Conservation (phyloP, 2,888 invertebrate genomes). For the Drosophila picticornis region DNA sequence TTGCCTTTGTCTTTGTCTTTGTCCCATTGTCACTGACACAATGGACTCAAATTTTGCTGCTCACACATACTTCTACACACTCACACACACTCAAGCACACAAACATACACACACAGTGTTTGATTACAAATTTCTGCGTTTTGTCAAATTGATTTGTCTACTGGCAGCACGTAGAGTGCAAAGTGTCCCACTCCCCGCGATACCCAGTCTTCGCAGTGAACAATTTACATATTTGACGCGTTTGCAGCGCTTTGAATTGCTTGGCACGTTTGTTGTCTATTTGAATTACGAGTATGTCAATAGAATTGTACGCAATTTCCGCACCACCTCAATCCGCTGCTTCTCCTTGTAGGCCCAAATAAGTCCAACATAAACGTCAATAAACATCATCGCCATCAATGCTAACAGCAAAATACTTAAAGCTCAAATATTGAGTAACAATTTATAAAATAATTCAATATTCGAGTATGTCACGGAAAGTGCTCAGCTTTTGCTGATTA, state of each 20-base stretch:
- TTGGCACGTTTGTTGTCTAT: slow-evolving; percentile 73
- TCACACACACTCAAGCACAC: neutral
- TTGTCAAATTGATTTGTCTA: slow-evolving; percentile 72
- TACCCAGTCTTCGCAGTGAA: slow-evolving; percentile 4
- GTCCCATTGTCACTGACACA: slow-evolving; percentile 68
- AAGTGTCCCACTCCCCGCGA: neutral
- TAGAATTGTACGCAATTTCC: slow-evolving; percentile 52
- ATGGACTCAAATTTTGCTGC: slow-evolving; percentile 60
- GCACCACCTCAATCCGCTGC: neutral
- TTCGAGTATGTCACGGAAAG: neutral
- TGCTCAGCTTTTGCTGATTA: neutral
- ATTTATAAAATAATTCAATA: slow-evolving; percentile 8
- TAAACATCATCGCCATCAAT: slow-evolving; percentile 51
- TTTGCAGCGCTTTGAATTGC: slow-evolving; percentile 66
- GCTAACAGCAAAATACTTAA: slow-evolving; percentile 43
- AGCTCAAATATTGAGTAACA: slow-evolving; percentile 15
- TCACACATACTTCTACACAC: slow-evolving; percentile 9
- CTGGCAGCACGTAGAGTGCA: slow-evolving; percentile 49
- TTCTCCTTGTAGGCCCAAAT: slow-evolving; percentile 19
- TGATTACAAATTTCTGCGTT: slow-evolving; percentile 65
- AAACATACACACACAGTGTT: slow-evolving; percentile 18
- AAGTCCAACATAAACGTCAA: slow-evolving; percentile 72
- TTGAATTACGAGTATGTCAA: slow-evolving; percentile 74
- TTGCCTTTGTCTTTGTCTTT: slow-evolving; percentile 52
- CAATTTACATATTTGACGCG: slow-evolving; percentile 74